Evolutionary conservation across 2,797 vertebrate genomes (phyloP).

Genomic region (Sylvilagus floridanus): DNA sequence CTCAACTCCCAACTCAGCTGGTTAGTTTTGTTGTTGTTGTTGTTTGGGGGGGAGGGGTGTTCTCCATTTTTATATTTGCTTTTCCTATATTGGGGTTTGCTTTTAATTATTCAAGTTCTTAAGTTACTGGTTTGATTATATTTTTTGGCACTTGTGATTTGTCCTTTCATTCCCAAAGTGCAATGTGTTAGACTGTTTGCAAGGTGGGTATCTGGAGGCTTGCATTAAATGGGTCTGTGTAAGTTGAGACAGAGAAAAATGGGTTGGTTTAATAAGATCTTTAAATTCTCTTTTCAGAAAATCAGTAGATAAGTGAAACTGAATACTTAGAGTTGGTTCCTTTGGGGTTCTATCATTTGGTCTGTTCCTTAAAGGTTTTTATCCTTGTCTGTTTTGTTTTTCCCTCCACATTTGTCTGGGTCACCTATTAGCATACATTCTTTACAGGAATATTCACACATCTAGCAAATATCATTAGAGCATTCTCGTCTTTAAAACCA

Average conservation of each 20-base stretch:
- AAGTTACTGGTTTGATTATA: slow-evolving; percentile 32
- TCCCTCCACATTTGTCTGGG: slow-evolving; percentile 61
- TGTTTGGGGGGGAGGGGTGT: slow-evolving; percentile 77
- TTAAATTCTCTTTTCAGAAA: slow-evolving; percentile 15
- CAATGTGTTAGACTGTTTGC: not conserved
- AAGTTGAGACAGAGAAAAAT: not conserved
- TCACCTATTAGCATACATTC: slow-evolving; percentile 62
- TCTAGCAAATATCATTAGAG: not conserved
- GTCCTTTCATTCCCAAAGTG: not conserved
- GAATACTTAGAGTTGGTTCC: slow-evolving; percentile 27
- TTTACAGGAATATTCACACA: slow-evolving; percentile 62
- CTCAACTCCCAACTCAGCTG: slow-evolving; percentile 99
- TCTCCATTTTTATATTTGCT: slow-evolving; percentile 50
- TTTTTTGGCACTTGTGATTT: not conserved
- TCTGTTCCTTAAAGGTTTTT: not conserved
- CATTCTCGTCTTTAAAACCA: slow-evolving; percentile 1
- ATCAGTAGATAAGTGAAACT: not conserved
- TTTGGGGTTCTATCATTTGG: slow-evolving; percentile 14
- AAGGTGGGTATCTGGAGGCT: not conserved
- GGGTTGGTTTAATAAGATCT: not conserved
- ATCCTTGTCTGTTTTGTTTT: slow-evolving; percentile 20
- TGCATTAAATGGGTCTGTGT: not conserved
- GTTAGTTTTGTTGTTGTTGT: slow-evolving; percentile 91
- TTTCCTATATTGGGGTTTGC: slow-evolving; percentile 64
- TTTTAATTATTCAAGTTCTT: slow-evolving; percentile 60